Conservation (phyloP, 2,888 invertebrate genomes). For the Julus scandinavius region DNA sequence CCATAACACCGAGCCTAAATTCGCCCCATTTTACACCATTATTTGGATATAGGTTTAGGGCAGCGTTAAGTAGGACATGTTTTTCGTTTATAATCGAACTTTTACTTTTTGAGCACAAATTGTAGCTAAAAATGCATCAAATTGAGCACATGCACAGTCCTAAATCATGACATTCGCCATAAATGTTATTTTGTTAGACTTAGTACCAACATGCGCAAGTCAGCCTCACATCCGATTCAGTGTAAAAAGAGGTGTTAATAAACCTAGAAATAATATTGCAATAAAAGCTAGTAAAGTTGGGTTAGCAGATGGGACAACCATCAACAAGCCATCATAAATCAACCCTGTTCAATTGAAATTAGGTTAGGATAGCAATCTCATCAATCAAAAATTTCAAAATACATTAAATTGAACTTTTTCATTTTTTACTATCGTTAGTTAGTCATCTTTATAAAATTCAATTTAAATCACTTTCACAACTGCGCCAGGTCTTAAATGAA, state of each 20-base stretch:
- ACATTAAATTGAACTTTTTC: background rate
- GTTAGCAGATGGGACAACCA: background rate
- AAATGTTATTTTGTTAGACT: constrained; percentile 18
- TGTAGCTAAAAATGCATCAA: background rate
- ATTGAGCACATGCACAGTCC: constrained; percentile 35
- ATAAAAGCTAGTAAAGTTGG: constrained; percentile 13
- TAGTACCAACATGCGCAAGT: background rate
- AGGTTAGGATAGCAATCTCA: constrained; percentile 14
- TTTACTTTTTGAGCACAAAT: background rate
- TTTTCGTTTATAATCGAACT: background rate
- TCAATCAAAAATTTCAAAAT: background rate
- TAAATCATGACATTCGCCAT: constrained; percentile 42
- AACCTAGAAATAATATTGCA: background rate
- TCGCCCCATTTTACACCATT: background rate
- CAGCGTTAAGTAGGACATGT: background rate
- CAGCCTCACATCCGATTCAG: background rate
- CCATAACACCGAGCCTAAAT: background rate
- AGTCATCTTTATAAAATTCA: no score
- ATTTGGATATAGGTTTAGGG: constrained; percentile 21
- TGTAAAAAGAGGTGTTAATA: constrained; percentile 22
- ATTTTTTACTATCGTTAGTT: background rate
- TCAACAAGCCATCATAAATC: background rate
- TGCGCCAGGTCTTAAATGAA: background rate
- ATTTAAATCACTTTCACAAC: background rate
- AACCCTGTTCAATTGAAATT: constrained; percentile 17